A percentile compares a stretch with the other conserved stretches of the same genome.
Conservation (phyloP, 2,797 vertebrate genomes). For the Siniperca scherzeri region DNA sequence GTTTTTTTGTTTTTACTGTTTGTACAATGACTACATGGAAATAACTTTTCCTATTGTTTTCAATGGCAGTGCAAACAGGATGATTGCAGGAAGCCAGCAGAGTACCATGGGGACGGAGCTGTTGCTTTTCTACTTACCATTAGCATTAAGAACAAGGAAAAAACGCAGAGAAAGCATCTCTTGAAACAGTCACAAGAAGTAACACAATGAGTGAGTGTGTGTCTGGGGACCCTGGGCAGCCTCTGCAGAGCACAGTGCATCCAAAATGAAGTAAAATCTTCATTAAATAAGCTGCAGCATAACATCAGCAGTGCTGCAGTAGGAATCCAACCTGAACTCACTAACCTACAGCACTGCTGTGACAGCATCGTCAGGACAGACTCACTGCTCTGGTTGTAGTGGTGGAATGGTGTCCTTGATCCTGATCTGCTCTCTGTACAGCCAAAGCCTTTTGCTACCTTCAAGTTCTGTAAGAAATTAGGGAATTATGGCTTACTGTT, state of each 20-base stretch:
- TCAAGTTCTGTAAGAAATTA: not conserved
- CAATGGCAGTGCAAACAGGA: constrained; percentile 41
- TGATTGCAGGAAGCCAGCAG: constrained; percentile 42
- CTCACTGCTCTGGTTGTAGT: not conserved
- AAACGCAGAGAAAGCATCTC: constrained; percentile 41
- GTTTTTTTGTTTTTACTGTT: constrained; percentile 33
- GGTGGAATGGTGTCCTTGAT: constrained; percentile 13
- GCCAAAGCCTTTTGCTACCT: not conserved
- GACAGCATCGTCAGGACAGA: not conserved
- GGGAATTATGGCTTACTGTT: not conserved
- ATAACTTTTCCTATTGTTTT: constrained; percentile 50
- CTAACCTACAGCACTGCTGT: not conserved
- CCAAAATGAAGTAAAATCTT: constrained; percentile 20
- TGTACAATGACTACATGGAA: constrained; percentile 47
- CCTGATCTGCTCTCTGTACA: not conserved
- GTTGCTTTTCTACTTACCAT: constrained; percentile 44
- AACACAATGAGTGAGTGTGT: constrained; percentile 1
- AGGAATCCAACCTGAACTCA: not conserved
- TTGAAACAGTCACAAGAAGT: constrained; percentile 20
- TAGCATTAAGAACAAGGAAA: constrained; percentile 26
- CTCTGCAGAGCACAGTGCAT: constrained; percentile 22
- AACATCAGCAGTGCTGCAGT: constrained; percentile 24
- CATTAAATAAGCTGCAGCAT: constrained; percentile 32
- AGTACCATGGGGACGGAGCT: constrained; percentile 34
- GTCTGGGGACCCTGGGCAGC: constrained; percentile 1